Evolutionary conservation across 2,797 vertebrate species (phyloP).

Genomic region (Phalanger gymnotis): DNA sequence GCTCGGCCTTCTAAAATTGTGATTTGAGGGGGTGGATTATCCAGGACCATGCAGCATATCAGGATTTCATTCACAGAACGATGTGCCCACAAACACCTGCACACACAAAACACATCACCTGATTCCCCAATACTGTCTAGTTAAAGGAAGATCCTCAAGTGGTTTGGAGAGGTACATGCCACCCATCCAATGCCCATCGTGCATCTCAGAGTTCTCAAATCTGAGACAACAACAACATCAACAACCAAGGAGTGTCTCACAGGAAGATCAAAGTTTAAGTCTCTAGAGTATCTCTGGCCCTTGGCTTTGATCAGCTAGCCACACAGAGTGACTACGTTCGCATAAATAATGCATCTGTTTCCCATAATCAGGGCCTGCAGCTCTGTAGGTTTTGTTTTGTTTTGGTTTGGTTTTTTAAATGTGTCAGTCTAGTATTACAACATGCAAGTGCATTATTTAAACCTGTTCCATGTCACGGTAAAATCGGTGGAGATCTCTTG

Average conservation of each 20-base stretch:
- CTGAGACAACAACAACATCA: conserved; percentile 45
- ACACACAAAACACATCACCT: conserved; percentile 55
- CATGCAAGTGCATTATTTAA: conserved; percentile 68
- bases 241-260: conserved; percentile 27
- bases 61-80: conserved; percentile 76
- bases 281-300: conserved; percentile 57
- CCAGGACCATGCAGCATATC: conserved; percentile 79
- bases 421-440: conserved; percentile 73
- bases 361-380: conserved; percentile 47
- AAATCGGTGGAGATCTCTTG: conserved; percentile 50
- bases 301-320: conserved; percentile 50
- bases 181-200: conserved; percentile 57
- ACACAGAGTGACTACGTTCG: conserved; percentile 46
- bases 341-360: conserved; percentile 55
- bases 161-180: conserved; percentile 42
- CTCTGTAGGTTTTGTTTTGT: conserved; percentile 2
- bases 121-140: conserved; percentile 30
- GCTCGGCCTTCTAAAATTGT: conserved; percentile 93
- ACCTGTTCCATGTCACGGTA: conserved; percentile 54
- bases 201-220: conserved; percentile 38
- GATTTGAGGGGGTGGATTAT: conserved; percentile 67
- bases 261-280: conserved; percentile 48
- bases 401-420: conserved; percentile 40
- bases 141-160: conserved; percentile 60
- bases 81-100: conserved; percentile 59